These are phyloP conservation scores for Zelostemma sp. DNA, from an alignment of 1,140 invertebrate species.

Conservation along the genomic window DNA sequence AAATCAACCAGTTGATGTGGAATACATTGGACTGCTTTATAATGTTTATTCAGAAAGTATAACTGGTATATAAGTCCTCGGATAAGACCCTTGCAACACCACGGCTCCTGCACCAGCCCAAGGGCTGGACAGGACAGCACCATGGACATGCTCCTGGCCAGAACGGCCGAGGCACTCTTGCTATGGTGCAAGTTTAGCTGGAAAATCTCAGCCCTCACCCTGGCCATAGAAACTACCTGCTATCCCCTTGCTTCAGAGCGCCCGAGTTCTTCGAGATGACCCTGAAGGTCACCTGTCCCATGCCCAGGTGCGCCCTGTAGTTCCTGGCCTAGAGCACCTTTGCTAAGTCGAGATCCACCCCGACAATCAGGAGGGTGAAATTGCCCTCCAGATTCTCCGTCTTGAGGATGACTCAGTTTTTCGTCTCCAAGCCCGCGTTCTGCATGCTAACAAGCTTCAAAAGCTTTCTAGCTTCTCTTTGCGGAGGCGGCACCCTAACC, in stretches of 20 bases:
- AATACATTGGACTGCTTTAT: slow-evolving; percentile 72
- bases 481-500: too few species aligned
- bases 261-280: not conserved
- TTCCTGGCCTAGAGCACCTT: not conserved
- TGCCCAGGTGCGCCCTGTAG: not conserved
- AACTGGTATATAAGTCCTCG: too few species aligned
- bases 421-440: not conserved
- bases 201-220: not conserved
- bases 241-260: not conserved
- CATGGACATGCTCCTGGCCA: not conserved
- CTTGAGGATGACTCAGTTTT: not conserved
- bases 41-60: too few species aligned
- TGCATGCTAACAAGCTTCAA: not conserved
- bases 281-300: not conserved
- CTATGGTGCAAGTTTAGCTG: not conserved
- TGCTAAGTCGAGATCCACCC: not conserved
- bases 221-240: not conserved
- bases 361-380: not conserved
- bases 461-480: not conserved
- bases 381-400: not conserved
- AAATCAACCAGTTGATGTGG: slow-evolving; percentile 72
- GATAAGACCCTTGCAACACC: too few species aligned
- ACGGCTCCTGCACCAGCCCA: too few species aligned
- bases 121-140: not conserved
- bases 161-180: not conserved